phyloP scores from a whole-genome alignment of 2,888 invertebrate species.

The Epirrita christyi region DNA sequence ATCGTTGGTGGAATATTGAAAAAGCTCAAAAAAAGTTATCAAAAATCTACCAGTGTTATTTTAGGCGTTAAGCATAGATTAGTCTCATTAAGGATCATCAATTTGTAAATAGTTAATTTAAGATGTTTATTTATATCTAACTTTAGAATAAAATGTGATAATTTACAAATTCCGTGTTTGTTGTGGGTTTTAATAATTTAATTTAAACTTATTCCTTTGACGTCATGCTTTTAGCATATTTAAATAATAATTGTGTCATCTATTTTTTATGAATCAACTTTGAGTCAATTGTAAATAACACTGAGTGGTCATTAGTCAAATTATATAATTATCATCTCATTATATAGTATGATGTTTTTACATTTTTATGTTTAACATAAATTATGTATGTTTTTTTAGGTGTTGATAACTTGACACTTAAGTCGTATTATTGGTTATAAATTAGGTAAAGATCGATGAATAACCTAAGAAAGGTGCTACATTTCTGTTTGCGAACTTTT shows the following conservation, averaged over 20 bases:
- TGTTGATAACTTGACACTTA: no score
- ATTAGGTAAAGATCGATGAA: no score
- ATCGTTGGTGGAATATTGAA: no score
- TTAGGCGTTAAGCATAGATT: background rate
- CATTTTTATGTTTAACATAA: no score
- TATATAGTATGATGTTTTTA: no score
- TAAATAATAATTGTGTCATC: constrained; percentile 1
- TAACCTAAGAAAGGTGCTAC: no score
- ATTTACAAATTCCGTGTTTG: background rate
- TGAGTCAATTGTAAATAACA: background rate
- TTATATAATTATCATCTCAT: background rate
- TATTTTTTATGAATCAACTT: constrained; percentile 1
- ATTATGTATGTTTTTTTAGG: no score
- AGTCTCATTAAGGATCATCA: background rate
- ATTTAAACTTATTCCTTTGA: background rate
- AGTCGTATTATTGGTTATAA: no score
- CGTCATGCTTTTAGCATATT: background rate
- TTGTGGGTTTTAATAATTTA: background rate
- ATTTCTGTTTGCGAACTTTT: no score
- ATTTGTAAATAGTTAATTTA: constrained; percentile 13
- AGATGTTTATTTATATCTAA: constrained; percentile 18
- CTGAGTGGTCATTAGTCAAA: background rate
- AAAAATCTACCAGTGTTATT: no score
- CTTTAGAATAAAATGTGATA: background rate
- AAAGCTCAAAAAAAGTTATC: no score